Base-by-base conservation (phyloP, 2,113 vertebrate species). In the Ariopsis seemanni region DNA sequence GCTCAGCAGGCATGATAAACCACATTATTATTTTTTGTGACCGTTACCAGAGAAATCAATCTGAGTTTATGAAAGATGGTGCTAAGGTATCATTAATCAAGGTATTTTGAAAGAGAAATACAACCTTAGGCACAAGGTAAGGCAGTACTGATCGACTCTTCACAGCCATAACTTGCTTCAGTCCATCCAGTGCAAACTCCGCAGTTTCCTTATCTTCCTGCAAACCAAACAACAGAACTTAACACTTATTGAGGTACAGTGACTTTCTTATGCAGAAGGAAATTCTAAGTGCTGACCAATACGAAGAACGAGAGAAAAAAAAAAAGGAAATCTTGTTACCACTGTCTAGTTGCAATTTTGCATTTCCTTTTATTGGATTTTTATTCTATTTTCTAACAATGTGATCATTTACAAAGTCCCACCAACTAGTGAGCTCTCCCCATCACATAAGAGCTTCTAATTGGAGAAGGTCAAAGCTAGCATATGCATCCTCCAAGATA, bases 121-220 rank as follows among this genome's bases (percentile, higher is more conserved):
- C 87, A 93, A 99, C 98, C 97, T 99, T 99, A 77, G 98, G 98
- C 90, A 99, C 97, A 82, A 99, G 93, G 90, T 99, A 99, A 77
- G 98, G 98, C 89, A 99, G 94, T 90, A 99, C 98, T 63, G 98
- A 98, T 9, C 98, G 97, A 92, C 98, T 99, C 95, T 99, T 99
- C 86, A 99, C 97, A 14, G 97, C 97, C 98, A 99, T 99, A 85
- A 99, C 98, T 90, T 99, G 98, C 93, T 99, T 99, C 86, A 99
- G 95, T 74, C 98, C 98, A 7, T 99, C 98, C 94, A 99, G 93
- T 84, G 98, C 98, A 90, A 98, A 99, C 80, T 97, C 97, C 0
- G 97, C 95, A 0, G 96, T 96, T 34, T 96, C 94, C 86, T 96
- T 94, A 6, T 97, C 95, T 63, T 99, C 96, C 98, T 99, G 91